These are phyloP conservation scores for Helarctos malayanus DNA, from an alignment of 2,797 vertebrate genomes.

Conservation along the genomic window DNA sequence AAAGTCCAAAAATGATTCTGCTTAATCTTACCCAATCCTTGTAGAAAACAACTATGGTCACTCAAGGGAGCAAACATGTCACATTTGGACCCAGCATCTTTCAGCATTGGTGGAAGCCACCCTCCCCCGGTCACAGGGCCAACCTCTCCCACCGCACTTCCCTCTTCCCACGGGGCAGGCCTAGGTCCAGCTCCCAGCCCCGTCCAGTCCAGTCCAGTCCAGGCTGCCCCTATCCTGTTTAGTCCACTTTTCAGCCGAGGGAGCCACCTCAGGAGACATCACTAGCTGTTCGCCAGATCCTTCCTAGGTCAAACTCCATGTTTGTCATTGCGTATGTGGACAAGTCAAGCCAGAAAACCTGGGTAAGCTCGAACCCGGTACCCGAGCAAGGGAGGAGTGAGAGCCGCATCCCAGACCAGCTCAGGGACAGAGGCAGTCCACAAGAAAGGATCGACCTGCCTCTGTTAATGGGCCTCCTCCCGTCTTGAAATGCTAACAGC, in stretches of 20 bases:
- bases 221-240: not conserved
- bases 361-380: not conserved
- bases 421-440: not conserved
- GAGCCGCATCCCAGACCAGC: no score
- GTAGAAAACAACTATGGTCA: not conserved
- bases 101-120: no score
- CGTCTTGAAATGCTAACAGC: slow-evolving; percentile 56
- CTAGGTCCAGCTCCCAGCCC: not conserved
- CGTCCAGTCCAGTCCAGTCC: rapidly evolving
- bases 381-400: not conserved
- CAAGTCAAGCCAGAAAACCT: not conserved
- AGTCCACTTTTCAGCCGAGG: not conserved
- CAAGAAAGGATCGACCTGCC: not conserved
- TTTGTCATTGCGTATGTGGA: not conserved
- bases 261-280: not conserved
- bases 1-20: not conserved
- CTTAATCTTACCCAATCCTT: not conserved
- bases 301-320: not conserved
- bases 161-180: not conserved
- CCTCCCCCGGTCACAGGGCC: rapidly evolving
- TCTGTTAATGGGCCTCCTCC: slow-evolving; percentile 42
- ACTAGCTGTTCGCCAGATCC: not conserved
- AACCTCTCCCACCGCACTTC: not conserved
- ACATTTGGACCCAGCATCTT: not conserved
- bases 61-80: not conserved